phyloP scores from a whole-genome alignment of 2,888 invertebrate genomes.

The Blastobasis lacticolella region DNA sequence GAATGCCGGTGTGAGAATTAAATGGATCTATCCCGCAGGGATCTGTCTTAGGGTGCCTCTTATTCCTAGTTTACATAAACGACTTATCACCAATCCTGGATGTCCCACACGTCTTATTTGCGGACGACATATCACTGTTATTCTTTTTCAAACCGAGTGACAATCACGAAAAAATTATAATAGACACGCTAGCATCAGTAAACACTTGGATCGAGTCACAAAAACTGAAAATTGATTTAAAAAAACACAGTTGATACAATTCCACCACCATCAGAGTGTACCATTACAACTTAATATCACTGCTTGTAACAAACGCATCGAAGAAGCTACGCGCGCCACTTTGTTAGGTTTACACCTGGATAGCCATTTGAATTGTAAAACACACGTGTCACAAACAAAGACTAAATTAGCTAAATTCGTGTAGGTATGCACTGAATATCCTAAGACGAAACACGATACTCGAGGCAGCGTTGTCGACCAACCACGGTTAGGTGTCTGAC shows the following conservation, averaged over 20 bases:
- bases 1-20: too few species aligned
- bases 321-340: background rate
- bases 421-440: background rate
- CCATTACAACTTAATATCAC: background rate
- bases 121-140: constrained; percentile 2
- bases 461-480: background rate
- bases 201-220: background rate
- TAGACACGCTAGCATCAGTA: background rate
- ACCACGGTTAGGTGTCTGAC: background rate
- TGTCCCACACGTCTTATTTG: too few species aligned
- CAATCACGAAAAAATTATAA: background rate
- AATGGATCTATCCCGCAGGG: too few species aligned
- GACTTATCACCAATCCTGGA: too few species aligned
- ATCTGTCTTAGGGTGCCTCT: too few species aligned
- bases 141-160: background rate
- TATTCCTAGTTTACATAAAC: too few species aligned
- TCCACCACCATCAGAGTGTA: background rate
- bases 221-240: constrained; percentile 1
- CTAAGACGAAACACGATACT: background rate
- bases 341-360: constrained; percentile 1
- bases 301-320: too few species aligned
- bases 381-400: background rate
- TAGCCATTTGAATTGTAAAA: background rate
- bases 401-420: background rate
- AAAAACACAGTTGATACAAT: constrained; percentile 2